These are phyloP conservation scores for Aegypius monachus DNA, from an alignment of 2,113 vertebrate genomes.

Conservation along the genomic window DNA sequence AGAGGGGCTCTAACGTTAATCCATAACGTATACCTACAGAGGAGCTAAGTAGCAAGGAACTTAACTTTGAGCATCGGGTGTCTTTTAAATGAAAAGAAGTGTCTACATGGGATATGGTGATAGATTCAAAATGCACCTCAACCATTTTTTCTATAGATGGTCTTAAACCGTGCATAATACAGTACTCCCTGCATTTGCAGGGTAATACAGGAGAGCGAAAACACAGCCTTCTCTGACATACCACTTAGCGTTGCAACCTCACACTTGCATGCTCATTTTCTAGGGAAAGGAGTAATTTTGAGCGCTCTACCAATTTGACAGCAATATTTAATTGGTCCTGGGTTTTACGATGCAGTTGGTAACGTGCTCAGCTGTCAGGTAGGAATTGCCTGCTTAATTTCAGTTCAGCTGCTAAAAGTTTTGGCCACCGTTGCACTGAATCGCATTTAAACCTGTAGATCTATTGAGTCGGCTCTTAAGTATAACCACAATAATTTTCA, in stretches of 20 bases:
- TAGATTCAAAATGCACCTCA: not conserved
- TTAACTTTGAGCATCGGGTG: not conserved
- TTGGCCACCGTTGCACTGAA: not conserved
- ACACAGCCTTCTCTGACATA: too few species aligned
- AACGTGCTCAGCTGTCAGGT: not conserved
- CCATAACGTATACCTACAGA: rapidly evolving
- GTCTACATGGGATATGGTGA: not conserved
- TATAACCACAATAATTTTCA: not conserved
- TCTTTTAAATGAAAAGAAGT: not conserved
- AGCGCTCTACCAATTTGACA: not conserved
- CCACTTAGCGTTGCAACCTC: not conserved
- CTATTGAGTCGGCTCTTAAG: not conserved
- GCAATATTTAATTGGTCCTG: not conserved
- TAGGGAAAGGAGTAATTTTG: not conserved
- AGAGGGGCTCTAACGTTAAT: not conserved
- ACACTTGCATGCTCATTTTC: not conserved
- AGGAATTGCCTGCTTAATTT: not conserved
- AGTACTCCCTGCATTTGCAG: not conserved
- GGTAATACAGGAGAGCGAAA: not conserved
- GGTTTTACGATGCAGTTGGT: not conserved
- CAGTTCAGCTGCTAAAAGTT: not conserved
- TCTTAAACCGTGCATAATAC: not conserved
- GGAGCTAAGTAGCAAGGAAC: not conserved
- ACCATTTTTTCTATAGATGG: not conserved
- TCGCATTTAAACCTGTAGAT: rapidly evolving